Evolutionary conservation across 2,888 invertebrate genomes (phyloP), one percentile per base, ranked within the genome.

Genomic region (Lasioglossum morio): DNA sequence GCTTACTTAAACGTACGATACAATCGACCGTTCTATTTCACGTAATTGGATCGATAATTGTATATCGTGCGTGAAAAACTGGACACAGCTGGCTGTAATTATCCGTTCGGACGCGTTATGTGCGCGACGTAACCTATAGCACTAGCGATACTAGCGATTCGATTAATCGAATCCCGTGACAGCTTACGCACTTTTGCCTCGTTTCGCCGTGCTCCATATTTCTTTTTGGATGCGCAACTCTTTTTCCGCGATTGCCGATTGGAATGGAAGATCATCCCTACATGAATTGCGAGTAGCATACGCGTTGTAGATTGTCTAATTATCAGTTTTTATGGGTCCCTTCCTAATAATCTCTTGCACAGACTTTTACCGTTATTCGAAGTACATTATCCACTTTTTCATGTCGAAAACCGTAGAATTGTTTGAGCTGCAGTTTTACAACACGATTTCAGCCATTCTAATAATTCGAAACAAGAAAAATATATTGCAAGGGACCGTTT

Each of bases 41-140:
- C 43, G 83, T 83, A 81, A 86, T 86, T 87, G 86, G 80, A 87
- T 86, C 86, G 87, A 86, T 86, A 86, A 86, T 84, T 87, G 86
- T 79, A 79, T 57, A 83, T 73, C 78, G 87, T 79, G 81, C 63
- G 72, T 63, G 75, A 80, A 86, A 86, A 82, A 86, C 57, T 74
- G 75, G 75, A 53, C 72, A 37, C 85, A 80, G 66, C 81, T 84
- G 76, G 78, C 34, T 63, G 85, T 77, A 87, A 87, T 85, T 87
- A 85, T 86, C 83, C 82, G 40, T 63, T 75, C 60, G 73, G 66
- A 53, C 48, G 37, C 63, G 81, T 75, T 83, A 72, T 23, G 74
- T 37, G 16, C 43, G 19, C 66, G 53, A 19, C 48, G 12, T 37
- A 30, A 43, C 30, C 12, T 23, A 40, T 30, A 40, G 14, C 63